Base-by-base conservation (phyloP, 2,888 invertebrate genomes). In the Peribatodes rhomboidaria region DNA sequence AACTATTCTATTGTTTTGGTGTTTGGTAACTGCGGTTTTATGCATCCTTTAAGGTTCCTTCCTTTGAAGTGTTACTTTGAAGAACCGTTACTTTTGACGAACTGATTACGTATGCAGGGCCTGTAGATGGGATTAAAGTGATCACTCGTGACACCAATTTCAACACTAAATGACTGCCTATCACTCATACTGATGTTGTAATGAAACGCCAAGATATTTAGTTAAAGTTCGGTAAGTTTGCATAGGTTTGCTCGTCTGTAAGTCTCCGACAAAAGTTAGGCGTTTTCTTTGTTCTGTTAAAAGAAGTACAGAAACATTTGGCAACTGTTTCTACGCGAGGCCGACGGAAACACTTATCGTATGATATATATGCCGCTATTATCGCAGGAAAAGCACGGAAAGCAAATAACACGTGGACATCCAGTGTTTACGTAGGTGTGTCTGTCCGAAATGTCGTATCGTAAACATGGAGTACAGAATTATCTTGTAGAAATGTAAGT, bases 1-100 rank as follows among this genome's bases (percentile, higher is more conserved):
- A 89, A 89, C 88, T 86, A 67, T 75, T 69, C 74, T 71, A 75
- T 76, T 76, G 73, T 79, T 71, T 65, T 70, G 65, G 50, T 58
- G 57, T 57, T 61, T 59, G 50, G 67, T 63, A 68, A 54, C 41
- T 54, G 54, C 53, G 49, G 33, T 60, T 52, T 70, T 50, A 61
- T 67, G 52, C 60, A 65, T 61, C 65, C 65, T 65, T 65, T 53
- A 47, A 64, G 37, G 54, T 50, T 53, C 41, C 33, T 47, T 63
- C 49, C 53, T 22, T 59, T 46, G 9, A 55, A 46, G 39, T 31
- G 35, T 31, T 16, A 41, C 50, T 27, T 56, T 18, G 20, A 56
- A 64, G 61, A 42, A 61, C 61, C 54, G 57, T 64, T 68, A 66
- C 10, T 64, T 61, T 54, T 53, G 41, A 49, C 35, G 35, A 61